Percentiles rank a stretch among this genome's conserved stretches.
These are phyloP conservation scores for Triops cancriformis DNA, from an alignment of 1,140 invertebrate species.

Conservation along the genomic window DNA sequence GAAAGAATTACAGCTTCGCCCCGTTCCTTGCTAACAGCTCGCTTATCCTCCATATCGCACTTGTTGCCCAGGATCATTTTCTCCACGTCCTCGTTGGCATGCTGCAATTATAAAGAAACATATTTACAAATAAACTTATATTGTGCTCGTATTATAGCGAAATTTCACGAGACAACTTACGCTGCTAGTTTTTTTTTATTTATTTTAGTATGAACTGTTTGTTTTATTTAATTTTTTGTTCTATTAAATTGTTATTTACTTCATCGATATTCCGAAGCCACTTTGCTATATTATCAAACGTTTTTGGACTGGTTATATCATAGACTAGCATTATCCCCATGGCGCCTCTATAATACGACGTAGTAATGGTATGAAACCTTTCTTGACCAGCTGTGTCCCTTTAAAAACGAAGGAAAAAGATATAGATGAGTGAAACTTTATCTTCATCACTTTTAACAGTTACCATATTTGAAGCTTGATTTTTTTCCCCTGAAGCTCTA, in stretches of 20 bases:
- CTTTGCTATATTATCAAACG: slow-evolving; percentile 97
- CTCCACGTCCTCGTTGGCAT: slow-evolving; percentile 98
- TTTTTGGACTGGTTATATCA: slow-evolving; percentile 96
- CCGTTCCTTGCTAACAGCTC: slow-evolving; percentile 80
- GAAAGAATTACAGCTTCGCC: slow-evolving; percentile 66
- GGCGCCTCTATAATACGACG: slow-evolving; percentile 92
- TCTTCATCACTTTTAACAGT: slow-evolving; percentile 30
- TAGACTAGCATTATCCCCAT: slow-evolving; percentile 99
- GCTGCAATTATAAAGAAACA: slow-evolving; percentile 49
- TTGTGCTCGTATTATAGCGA: background rate
- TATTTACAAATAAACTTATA: slow-evolving; percentile 20
- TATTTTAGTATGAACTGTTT: too few species aligned
- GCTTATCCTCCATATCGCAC: slow-evolving; percentile 97
- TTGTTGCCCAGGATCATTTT: slow-evolving; percentile 99
- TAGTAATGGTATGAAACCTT: slow-evolving; percentile 94
- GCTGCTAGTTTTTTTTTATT: too few species aligned
- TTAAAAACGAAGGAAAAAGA: slow-evolving; percentile 30
- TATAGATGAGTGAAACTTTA: slow-evolving; percentile 8
- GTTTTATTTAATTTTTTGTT: background rate
- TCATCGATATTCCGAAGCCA: slow-evolving; percentile 98
- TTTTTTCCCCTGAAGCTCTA: slow-evolving; percentile 94
- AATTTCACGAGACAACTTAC: background rate
- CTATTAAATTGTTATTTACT: slow-evolving; percentile 37
- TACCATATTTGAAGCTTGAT: slow-evolving; percentile 98
- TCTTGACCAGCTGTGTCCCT: slow-evolving; percentile 92